Conservation (phyloP, 92 coral and sea anemone genomes). For the Virgularia gustaviana region DNA sequence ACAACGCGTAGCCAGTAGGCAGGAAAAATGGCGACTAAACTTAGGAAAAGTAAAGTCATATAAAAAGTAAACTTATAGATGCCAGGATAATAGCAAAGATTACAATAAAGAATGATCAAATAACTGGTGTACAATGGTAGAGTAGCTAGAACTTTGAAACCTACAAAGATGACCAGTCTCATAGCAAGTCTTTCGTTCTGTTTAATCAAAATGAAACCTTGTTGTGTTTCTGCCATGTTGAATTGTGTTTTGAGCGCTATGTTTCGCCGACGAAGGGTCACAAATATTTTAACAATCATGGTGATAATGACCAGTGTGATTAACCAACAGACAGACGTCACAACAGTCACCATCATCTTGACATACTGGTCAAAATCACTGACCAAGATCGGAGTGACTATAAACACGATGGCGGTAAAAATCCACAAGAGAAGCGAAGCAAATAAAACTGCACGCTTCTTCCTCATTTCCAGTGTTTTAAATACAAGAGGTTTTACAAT, state of each 20-base stretch:
- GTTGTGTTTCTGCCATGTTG: slow-evolving; percentile 7
- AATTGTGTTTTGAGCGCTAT: not conserved
- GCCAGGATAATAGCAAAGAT: not conserved
- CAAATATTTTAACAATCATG: slow-evolving; percentile 5
- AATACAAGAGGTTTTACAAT: slow-evolving; percentile 23
- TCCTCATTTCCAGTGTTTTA: not conserved
- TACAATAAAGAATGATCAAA: not conserved
- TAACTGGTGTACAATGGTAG: slow-evolving; percentile 5
- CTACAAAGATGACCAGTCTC: not conserved
- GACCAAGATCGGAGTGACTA: slow-evolving; percentile 2
- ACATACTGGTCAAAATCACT: slow-evolving; percentile 13
- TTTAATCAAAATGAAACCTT: slow-evolving; percentile 25
- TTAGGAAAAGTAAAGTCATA: not conserved
- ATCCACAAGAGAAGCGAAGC: not conserved
- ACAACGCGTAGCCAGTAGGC: slow-evolving; percentile 6
- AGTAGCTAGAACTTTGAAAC: not conserved
- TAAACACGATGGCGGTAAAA: not conserved
- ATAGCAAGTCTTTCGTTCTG: slow-evolving; percentile 18
- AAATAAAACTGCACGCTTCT: not conserved
- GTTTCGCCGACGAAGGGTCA: slow-evolving; percentile 5
- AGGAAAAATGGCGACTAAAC: not conserved
- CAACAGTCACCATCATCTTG: not conserved
- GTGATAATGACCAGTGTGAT: not conserved
- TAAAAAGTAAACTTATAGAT: not conserved
- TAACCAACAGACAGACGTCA: not conserved